Evolutionary conservation across 2,113 vertebrate species (phyloP), one percentile per base, ranked within the genome.

Genomic region (Emydura subglobosa): DNA sequence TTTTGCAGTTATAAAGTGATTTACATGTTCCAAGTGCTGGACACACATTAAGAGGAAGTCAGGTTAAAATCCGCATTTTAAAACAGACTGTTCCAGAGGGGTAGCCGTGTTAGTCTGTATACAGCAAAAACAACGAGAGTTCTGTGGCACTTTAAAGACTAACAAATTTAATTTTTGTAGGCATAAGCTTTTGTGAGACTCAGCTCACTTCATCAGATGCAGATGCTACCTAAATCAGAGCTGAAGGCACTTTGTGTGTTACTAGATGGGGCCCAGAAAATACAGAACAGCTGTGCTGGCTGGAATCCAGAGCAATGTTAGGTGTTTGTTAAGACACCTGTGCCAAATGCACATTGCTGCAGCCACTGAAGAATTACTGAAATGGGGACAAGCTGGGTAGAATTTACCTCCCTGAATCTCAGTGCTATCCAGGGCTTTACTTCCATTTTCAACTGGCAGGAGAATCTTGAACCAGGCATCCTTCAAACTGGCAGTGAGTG

Each of bases 61-160:
- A 0, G 61, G 54, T 27, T 27, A 79, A 47, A 27, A 47, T 76
- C 22, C 4, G 25, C 42, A 76, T 76, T 47, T 44, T 27, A 76
- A 81, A 81, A 76, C 0, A 0, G 0, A 10, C 76, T 7, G 21
- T 39, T 39, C 39, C 39, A 39, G 39, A 39, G 39, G 39, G 39
- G 39, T 39, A 39, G 39, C 39, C 85, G 39, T 39, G 39, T 39
- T 39, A 39, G 39, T 39, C 39, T 39, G 39, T 39, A 39, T 39
- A 39, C 39, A 39, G 39, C 39, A 39, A 39, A 39, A 39, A 39
- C 39, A 39, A 39, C 3, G 39, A 39, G 39, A 39, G 39, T 39
- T 39, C 39, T 39, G 39, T 39, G 39, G 39, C 39, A 39, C 39
- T 39, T 39, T 39, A 39, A 39, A 39, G 39, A 39, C 39, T 39